Base-by-base conservation (phyloP, 2,113 vertebrate genomes). In the Lepisosteus osseus region DNA sequence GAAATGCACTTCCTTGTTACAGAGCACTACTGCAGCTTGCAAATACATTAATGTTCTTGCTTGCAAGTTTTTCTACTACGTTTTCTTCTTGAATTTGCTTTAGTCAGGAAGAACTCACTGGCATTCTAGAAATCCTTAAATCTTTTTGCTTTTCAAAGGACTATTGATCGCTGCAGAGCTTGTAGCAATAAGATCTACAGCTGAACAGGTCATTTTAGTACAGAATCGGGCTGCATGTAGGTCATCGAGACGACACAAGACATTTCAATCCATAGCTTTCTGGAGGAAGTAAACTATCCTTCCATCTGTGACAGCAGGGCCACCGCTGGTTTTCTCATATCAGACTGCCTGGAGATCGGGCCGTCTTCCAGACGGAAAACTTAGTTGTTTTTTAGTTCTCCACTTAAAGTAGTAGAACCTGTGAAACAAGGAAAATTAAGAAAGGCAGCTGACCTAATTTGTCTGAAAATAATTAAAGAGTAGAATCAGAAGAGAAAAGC, bases 271-370 rank as follows among this genome's bases (percentile, higher is more conserved):
- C 76, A 80, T 84, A 86, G 82, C 80, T 81, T 85, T 81, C 86
- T 79, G 82, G 83, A 79, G 83, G 56, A 59, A 59, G 56, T 1
- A 59, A 86, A 81, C 84, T 82, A 85, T 85, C 83, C 82, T 88
- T 86, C 83, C 82, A 84, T 51, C 75, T 81, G 84, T 84, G 80
- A 92, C 93, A 93, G 85, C 92, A 90, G 90, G 88, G 89, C 29
- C 91, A 91, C 76, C 84, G 7, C 17, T 88, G 78, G 84, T 90
- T 89, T 88, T 90, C 88, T 89, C 82, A 73, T 78, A 85, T 80
- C 72, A 76, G 71, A 68, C 79, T 72, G 75, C 62, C 68, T 73
- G 76, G 76, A 76, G 61, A 72, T 68, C 77, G 74, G 79, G 79
- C 76, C 77, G 76, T 74, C 72, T 82, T 86, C 76, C 82, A 83